Conservation (phyloP, 2,797 vertebrate species). For the Gallirallus australis region DNA sequence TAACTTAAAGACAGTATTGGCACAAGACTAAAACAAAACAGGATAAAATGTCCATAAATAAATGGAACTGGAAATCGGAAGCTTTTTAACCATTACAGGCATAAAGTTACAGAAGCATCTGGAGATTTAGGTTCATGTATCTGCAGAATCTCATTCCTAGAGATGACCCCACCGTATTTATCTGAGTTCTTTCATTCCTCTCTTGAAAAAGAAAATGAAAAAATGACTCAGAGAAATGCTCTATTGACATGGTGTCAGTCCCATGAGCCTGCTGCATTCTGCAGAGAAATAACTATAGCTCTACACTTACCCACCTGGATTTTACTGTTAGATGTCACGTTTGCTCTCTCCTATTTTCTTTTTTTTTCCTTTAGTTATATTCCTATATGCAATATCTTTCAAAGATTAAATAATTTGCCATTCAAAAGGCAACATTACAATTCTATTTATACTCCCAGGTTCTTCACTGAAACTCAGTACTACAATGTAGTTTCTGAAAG, state of each 20-base stretch:
- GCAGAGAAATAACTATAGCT: neutral
- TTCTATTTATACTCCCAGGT: neutral
- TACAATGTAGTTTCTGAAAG: neutral
- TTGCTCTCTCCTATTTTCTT: neutral
- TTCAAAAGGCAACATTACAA: slow-evolving; percentile 6
- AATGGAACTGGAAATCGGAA: neutral
- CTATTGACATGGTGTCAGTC: neutral
- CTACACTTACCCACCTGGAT: neutral
- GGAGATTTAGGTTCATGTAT: neutral
- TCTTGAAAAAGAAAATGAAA: neutral
- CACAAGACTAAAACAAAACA: neutral
- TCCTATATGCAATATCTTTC: neutral
- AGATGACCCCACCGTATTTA: neutral
- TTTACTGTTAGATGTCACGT: neutral
- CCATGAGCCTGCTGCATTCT: neutral
- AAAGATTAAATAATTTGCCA: slow-evolving; percentile 4
- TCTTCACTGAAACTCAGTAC: neutral
- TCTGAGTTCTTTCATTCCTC: neutral
- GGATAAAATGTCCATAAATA: neutral
- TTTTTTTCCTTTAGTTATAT: neutral
- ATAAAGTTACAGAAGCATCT: neutral
- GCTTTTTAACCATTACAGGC: neutral
- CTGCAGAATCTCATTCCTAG: neutral
- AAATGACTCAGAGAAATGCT: neutral
- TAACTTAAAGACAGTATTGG: neutral